Base-by-base conservation (phyloP, 2,888 invertebrate genomes). In the Thumatha senex region DNA sequence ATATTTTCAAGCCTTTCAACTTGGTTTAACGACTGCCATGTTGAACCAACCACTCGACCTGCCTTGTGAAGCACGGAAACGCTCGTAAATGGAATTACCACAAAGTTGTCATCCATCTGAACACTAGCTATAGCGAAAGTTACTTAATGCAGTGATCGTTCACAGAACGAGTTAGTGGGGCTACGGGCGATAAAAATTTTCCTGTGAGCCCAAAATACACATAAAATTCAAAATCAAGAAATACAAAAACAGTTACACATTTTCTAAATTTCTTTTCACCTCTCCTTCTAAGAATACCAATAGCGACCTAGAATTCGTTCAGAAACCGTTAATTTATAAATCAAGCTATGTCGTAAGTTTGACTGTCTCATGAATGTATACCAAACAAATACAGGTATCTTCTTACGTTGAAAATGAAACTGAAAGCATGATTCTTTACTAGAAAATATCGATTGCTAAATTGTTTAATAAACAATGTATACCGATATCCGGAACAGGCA, bases 191-290 rank as follows among this genome's bases (percentile, higher is more conserved):
- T n/a, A n/a, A n/a, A n/a, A n/a, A n/a, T n/a, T n/a, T n/a, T n/a
- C n/a, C n/a, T n/a, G n/a, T n/a, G 5, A 24, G 18, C 18, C 18
- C 18, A 4, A 24, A 24, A 4, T 4, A 2, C 5, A 24, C 18
- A 24, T 5, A 24, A 24, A 24, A 24, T 42, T 5, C n/a, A n/a
- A n/a, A 18, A 3, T 12, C n/a, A 5, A 5, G 29, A 13, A 35
- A 11, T 44, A 14, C 14, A 8, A 15, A 13, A 36, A 36, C 44
- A 7, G 36, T 29, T 40, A 41, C 41, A 56, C 60, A 60, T 54
- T 62, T 62, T 58, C 57, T 48, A 55, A 66, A 67, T 67, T 67
- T 67, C 67, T 55, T 62, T 55, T 64, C 35, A 11, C 61, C 18
- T 51, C 51, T 58, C 58, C 50, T 56, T 44, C 52, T 51, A 51